Percentiles rank a stretch among this genome's conserved stretches.
Conservation (phyloP, 2,888 invertebrate genomes). For the Trachelus tabidus region DNA sequence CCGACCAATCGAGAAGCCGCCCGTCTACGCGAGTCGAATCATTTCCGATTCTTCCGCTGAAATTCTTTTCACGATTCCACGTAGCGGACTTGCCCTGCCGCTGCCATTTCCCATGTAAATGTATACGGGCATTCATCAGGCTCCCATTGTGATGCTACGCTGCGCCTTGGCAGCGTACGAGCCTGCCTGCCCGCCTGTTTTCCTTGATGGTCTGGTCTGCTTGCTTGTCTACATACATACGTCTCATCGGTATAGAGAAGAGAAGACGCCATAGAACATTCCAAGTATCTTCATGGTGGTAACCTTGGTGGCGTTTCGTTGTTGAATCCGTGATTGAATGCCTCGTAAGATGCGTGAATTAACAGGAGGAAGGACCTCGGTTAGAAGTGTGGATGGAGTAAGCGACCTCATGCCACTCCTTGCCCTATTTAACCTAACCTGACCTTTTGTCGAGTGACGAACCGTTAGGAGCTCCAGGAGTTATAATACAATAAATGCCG, state of each 20-base stretch:
- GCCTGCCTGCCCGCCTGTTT: not conserved
- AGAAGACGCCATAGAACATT: not conserved
- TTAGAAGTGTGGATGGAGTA: not conserved
- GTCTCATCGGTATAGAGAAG: not conserved
- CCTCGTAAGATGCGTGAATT: not conserved
- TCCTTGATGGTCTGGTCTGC: conserved; percentile 2
- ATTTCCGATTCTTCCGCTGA: conserved; percentile 21
- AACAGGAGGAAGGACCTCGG: not conserved
- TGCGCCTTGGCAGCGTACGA: conserved; percentile 34
- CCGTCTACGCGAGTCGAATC: conserved; percentile 1
- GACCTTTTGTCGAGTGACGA: not conserved
- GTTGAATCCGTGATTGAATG: not conserved
- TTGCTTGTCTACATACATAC: not conserved
- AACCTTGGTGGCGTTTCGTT: not conserved
- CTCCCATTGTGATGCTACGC: conserved; percentile 54
- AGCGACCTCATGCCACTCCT: not conserved
- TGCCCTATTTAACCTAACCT: not conserved
- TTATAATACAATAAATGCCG: not conserved
- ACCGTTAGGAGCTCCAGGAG: not conserved
- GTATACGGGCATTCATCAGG: conserved; percentile 63
- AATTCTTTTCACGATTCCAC: conserved; percentile 43
- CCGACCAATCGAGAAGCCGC: not conserved
- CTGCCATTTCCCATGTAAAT: conserved; percentile 62
- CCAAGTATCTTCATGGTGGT: not conserved
- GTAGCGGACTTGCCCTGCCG: conserved; percentile 35